phyloP scores from a whole-genome alignment of 1,140 invertebrate species.

The Bombyx mandarina region DNA sequence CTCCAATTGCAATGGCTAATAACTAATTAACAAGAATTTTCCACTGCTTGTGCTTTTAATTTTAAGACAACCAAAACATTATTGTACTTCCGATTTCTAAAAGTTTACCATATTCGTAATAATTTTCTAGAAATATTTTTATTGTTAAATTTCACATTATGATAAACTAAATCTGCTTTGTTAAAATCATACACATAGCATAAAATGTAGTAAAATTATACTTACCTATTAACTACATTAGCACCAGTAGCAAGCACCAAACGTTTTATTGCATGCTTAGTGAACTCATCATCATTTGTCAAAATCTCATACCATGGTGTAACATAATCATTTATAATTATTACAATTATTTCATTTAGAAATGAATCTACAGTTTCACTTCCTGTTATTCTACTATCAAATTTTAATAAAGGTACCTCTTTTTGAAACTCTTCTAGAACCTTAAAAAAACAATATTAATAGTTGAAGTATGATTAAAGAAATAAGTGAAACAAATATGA shows the following conservation, averaged over 20 bases:
- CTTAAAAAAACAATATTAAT: conserved; percentile 4
- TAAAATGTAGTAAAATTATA: conserved; percentile 3
- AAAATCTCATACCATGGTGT: conserved; percentile 81
- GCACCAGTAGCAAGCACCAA: conserved; percentile 72
- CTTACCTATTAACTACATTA: conserved; percentile 73
- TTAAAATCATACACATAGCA: too few relatives aligned
- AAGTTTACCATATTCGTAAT: too few relatives aligned
- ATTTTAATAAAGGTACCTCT: conserved; percentile 37
- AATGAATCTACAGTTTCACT: conserved; percentile 63
- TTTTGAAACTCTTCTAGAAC: conserved; percentile 39
- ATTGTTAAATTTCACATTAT: too few relatives aligned
- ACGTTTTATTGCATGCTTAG: conserved; percentile 68
- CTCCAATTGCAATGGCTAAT: too few relatives aligned
- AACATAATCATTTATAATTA: conserved; percentile 85
- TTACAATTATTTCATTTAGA: conserved; percentile 76
- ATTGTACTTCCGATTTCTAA: too few relatives aligned
- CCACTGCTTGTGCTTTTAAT: too few relatives aligned
- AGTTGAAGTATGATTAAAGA: not conserved
- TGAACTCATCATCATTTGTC: conserved; percentile 73
- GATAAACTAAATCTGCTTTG: too few relatives aligned
- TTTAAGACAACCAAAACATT: too few relatives aligned
- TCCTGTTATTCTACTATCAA: conserved; percentile 58
- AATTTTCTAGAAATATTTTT: too few relatives aligned
- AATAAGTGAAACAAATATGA: not conserved
- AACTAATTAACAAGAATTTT: too few relatives aligned